Percentiles rank a stretch among this genome's conserved stretches.
These are phyloP conservation scores for Apamea sordens DNA, from an alignment of 2,888 invertebrate genomes.

Conservation along the genomic window DNA sequence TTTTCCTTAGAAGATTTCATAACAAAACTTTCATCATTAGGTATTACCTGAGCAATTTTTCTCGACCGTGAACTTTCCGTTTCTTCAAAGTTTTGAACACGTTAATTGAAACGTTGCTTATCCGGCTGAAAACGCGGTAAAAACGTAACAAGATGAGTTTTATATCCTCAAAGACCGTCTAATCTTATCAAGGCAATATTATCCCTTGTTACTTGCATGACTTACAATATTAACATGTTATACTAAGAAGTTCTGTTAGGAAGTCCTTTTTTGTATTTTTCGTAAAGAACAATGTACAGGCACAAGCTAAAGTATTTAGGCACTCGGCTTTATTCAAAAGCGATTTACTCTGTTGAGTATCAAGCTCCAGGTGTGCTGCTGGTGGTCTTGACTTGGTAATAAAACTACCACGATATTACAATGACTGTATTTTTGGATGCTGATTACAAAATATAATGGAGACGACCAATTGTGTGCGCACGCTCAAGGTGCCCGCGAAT, in stretches of 20 bases:
- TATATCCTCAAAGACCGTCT: slow-evolving; percentile 68
- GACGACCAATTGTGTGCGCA: no score
- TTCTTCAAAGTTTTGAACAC: slow-evolving; percentile 64
- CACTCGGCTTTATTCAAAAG: no score
- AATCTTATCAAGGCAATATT: slow-evolving; percentile 68
- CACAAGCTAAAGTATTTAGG: no score
- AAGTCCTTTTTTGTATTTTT: slow-evolving; percentile 27
- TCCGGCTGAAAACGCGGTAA: slow-evolving; percentile 64
- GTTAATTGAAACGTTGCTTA: slow-evolving; percentile 74
- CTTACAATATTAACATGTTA: slow-evolving; percentile 55
- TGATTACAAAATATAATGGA: no score
- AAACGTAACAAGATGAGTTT: slow-evolving; percentile 70
- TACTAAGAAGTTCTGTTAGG: slow-evolving; percentile 14
- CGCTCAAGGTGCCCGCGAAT: no score
- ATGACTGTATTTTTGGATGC: no score
- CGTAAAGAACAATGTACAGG: neutral
- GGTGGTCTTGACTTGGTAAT: no score
- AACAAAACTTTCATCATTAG: slow-evolving; percentile 6
- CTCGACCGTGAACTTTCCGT: slow-evolving; percentile 54
- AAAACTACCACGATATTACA: no score
- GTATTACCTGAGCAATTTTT: slow-evolving; percentile 30
- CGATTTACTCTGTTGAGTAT: no score
- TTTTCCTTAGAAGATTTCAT: neutral
- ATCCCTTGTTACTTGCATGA: slow-evolving; percentile 68
- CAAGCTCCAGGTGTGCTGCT: no score